Percentiles rank a stretch among this genome's conserved stretches.
phyloP scores from a whole-genome alignment of 2,888 invertebrate species.

The Heliconius erato region DNA sequence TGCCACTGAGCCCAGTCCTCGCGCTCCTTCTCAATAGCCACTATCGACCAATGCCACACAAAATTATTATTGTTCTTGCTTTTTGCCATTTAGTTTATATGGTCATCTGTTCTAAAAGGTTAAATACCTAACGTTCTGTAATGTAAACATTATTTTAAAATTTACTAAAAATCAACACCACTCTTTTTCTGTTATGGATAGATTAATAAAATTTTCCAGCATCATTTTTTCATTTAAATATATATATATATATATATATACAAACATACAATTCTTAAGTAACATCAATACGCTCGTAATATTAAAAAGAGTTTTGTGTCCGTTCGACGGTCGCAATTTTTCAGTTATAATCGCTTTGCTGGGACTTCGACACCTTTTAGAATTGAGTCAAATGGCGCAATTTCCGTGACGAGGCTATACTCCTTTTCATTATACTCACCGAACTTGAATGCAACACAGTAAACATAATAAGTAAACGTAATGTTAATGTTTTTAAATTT shows the following conservation, averaged over 20 bases:
- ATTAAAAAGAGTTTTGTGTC: neutral
- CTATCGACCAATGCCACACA: too few species aligned
- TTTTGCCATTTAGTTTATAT: too few species aligned
- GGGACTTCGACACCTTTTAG: constrained; percentile 62
- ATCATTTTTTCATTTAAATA: too few species aligned
- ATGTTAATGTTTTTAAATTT: neutral
- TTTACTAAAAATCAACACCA: too few species aligned
- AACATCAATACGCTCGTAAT: neutral
- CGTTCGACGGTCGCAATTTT: constrained; percentile 24
- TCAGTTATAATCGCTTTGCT: constrained; percentile 41
- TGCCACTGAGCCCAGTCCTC: too few species aligned
- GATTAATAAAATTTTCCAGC: too few species aligned
- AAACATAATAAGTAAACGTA: constrained; percentile 57
- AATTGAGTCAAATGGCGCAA: constrained; percentile 74
- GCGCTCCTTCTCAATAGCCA: too few species aligned
- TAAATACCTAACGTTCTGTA: too few species aligned
- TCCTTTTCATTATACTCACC: constrained; percentile 73
- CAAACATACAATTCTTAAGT: neutral
- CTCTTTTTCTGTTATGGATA: too few species aligned
- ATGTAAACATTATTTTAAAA: too few species aligned
- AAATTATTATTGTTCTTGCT: too few species aligned
- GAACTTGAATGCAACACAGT: constrained; percentile 66
- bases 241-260: neutral
- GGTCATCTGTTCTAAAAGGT: too few species aligned
- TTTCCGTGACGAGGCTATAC: constrained; percentile 74